These are phyloP conservation scores for Equus quagga DNA, from an alignment of 2,113 vertebrate genomes.

Conservation along the genomic window DNA sequence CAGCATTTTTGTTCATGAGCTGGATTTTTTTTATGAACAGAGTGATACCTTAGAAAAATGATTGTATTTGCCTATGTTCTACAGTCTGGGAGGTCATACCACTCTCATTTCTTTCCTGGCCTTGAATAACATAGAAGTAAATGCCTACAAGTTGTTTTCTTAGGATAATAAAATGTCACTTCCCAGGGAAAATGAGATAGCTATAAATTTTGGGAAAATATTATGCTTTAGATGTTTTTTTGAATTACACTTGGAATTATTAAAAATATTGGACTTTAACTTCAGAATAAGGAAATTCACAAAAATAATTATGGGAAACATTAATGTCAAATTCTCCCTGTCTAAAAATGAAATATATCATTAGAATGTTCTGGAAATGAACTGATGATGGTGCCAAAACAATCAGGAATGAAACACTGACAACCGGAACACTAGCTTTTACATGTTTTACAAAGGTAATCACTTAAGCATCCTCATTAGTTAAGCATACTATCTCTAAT, in stretches of 20 bases:
- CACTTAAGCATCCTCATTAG: not conserved
- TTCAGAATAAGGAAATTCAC: not conserved
- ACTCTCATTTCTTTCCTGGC: not conserved
- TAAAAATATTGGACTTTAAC: not conserved
- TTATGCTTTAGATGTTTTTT: not conserved
- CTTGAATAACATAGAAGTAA: not conserved
- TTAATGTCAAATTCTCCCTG: not conserved
- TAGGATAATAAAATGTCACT: conserved; percentile 17
- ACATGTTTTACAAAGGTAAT: conserved; percentile 1
- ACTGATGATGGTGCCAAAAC: not conserved
- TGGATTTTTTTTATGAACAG: not conserved
- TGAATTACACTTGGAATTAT: not conserved
- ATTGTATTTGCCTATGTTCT: not conserved
- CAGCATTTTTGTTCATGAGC: not conserved
- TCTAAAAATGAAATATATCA: not conserved
- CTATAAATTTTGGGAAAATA: not conserved
- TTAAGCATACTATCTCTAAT: not conserved
- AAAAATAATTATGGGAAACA: not conserved
- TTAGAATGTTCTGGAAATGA: not conserved
- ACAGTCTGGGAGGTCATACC: not conserved
- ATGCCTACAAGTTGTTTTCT: conserved; percentile 22
- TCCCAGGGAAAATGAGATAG: not conserved
- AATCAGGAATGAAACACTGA: conserved; percentile 7
- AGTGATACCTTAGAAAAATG: not conserved
- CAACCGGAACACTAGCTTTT: not conserved